Evolutionary conservation across 2,797 vertebrate genomes (phyloP).

Genomic region (Denticeps clupeoides): DNA sequence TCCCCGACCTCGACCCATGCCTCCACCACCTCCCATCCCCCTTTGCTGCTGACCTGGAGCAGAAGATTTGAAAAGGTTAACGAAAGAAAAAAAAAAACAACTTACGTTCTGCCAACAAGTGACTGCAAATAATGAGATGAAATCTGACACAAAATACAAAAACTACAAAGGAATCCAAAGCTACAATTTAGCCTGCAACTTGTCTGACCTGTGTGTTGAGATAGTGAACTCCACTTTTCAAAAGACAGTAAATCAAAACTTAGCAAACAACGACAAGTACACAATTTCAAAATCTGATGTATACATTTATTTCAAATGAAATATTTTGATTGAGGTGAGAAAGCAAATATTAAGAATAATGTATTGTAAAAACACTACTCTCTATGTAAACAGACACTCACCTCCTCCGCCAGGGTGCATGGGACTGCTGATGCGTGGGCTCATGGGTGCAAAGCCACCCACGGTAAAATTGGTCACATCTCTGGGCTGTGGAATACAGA

Average conservation of each 20-base stretch:
- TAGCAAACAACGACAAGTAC: no score
- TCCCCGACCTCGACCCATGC: conserved; percentile 78
- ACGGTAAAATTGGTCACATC: conserved; percentile 88
- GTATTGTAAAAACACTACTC: neutral
- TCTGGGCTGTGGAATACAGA: conserved; percentile 59
- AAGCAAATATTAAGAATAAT: no score
- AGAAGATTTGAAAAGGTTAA: neutral
- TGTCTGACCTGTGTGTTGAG: no score
- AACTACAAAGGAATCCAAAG: no score
- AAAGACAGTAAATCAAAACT: no score
- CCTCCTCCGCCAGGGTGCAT: conserved; percentile 74
- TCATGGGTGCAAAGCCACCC: conserved; percentile 85
- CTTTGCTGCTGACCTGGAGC: conserved; percentile 49
- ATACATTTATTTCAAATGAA: no score
- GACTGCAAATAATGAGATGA: no score
- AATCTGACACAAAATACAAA: no score
- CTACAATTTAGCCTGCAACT: no score
- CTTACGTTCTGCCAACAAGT: neutral
- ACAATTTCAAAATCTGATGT: no score
- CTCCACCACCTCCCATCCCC: conserved; percentile 53
- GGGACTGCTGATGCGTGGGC: conserved; percentile 88
- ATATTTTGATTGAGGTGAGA: no score
- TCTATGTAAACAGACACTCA: conserved; percentile 18
- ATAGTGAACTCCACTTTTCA: no score
- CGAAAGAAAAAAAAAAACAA: neutral